These are phyloP conservation scores for Sussaba pulchella DNA, from an alignment of 2,888 invertebrate genomes.

Conservation along the genomic window DNA sequence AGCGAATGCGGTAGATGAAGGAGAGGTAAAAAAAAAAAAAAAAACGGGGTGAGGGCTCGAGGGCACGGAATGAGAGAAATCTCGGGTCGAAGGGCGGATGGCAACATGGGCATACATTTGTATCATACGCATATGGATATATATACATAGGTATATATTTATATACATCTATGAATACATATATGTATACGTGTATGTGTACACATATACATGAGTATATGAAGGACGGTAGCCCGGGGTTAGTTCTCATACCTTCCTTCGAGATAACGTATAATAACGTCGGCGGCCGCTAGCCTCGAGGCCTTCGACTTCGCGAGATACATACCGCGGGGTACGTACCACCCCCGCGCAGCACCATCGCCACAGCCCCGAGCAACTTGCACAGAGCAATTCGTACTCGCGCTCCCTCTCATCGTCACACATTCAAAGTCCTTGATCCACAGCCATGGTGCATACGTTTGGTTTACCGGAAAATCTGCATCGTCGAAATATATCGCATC, in stretches of 20 bases:
- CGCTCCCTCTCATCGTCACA: slow-evolving; percentile 47
- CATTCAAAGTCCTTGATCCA: slow-evolving; percentile 41
- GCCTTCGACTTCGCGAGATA: slow-evolving; percentile 78
- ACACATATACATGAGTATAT: slow-evolving; percentile 20
- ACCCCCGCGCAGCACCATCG: slow-evolving; percentile 6
- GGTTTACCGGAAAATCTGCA: background rate
- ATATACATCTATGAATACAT: slow-evolving; percentile 12
- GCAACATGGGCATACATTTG: slow-evolving; percentile 22
- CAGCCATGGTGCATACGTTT: background rate
- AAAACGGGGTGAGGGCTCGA: slow-evolving; percentile 29
- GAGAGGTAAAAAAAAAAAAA: slow-evolving; percentile 34
- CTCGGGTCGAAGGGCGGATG: slow-evolving; percentile 54
- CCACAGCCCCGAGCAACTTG: background rate
- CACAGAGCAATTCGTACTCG: background rate
- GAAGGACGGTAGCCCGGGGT: slow-evolving; percentile 75
- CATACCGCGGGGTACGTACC: slow-evolving; percentile 64
- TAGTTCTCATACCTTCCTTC: slow-evolving; percentile 82
- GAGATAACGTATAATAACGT: slow-evolving; percentile 84
- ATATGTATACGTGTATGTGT: slow-evolving; percentile 12
- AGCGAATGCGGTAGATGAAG: slow-evolving; percentile 31
- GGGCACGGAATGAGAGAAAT: slow-evolving; percentile 49
- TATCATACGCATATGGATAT: slow-evolving; percentile 10
- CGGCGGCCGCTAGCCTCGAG: slow-evolving; percentile 80
- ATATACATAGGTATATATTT: slow-evolving; percentile 22
- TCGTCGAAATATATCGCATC: background rate